These are phyloP conservation scores for Psittacula echo DNA, from an alignment of 2,797 vertebrate species.

Conservation along the genomic window DNA sequence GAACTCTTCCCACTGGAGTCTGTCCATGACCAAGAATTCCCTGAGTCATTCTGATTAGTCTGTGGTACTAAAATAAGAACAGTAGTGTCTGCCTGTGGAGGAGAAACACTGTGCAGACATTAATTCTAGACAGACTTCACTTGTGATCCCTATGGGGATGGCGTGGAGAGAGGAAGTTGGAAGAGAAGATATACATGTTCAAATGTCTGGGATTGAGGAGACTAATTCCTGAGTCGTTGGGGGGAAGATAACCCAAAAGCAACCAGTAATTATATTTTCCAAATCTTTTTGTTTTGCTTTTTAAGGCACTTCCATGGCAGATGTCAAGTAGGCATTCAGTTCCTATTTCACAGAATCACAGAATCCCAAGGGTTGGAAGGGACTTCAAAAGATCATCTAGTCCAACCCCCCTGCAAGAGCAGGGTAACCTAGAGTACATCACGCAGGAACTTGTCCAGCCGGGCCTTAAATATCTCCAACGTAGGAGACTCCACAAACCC, in stretches of 20 bases:
- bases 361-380: no score
- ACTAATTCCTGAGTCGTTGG: not conserved
- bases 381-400: no score
- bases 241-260: not conserved
- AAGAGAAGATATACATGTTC: not conserved
- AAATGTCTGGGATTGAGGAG: not conserved
- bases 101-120: not conserved
- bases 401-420: no score
- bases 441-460: no score
- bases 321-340: not conserved
- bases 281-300: not conserved
- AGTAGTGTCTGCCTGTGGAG: not conserved
- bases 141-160: not conserved
- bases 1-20: not conserved
- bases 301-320: not conserved
- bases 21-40: not conserved
- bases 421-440: no score
- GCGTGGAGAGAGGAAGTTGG: not conserved
- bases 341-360: not conserved
- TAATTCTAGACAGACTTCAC: not conserved
- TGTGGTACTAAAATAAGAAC: not conserved
- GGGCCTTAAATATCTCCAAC: no score
- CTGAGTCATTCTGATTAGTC: not conserved
- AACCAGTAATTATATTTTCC: not conserved
- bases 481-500: no score